These are phyloP conservation scores for Sesia apiformis DNA, from an alignment of 2,888 invertebrate genomes.

Conservation along the genomic window DNA sequence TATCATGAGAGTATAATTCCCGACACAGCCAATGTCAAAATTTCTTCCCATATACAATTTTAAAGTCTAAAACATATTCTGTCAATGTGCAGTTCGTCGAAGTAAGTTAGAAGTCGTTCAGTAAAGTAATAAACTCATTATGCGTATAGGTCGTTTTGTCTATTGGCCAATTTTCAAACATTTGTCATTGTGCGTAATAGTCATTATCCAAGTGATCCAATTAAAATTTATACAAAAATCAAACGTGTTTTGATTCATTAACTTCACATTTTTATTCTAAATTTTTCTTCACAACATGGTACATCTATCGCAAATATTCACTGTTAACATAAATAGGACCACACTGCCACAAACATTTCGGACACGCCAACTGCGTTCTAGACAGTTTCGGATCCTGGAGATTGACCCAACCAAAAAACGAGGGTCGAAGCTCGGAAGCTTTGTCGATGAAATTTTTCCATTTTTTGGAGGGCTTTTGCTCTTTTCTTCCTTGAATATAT, in stretches of 20 bases:
- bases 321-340: slow-evolving; percentile 48
- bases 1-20: too few relatives aligned
- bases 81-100: too few relatives aligned
- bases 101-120: too few relatives aligned
- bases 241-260: neutral
- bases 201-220: too few relatives aligned
- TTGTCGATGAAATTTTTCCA: slow-evolving; percentile 49
- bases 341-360: slow-evolving; percentile 66
- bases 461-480: slow-evolving; percentile 31
- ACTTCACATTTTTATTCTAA: slow-evolving; percentile 39
- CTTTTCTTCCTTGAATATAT: slow-evolving; percentile 39
- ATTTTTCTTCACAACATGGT: slow-evolving; percentile 22
- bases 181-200: too few relatives aligned
- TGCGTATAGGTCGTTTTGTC: too few relatives aligned
- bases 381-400: slow-evolving; percentile 23
- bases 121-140: too few relatives aligned
- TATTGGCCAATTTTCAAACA: too few relatives aligned
- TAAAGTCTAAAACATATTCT: too few relatives aligned
- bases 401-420: slow-evolving; percentile 36
- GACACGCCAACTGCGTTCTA: slow-evolving; percentile 30
- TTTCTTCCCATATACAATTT: too few relatives aligned
- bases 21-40: too few relatives aligned
- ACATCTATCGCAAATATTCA: slow-evolving; percentile 38
- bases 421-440: slow-evolving; percentile 16
- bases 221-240: too few relatives aligned